Base-by-base conservation (phyloP, 2,888 invertebrate genomes). In the Heliconius ethilla region DNA sequence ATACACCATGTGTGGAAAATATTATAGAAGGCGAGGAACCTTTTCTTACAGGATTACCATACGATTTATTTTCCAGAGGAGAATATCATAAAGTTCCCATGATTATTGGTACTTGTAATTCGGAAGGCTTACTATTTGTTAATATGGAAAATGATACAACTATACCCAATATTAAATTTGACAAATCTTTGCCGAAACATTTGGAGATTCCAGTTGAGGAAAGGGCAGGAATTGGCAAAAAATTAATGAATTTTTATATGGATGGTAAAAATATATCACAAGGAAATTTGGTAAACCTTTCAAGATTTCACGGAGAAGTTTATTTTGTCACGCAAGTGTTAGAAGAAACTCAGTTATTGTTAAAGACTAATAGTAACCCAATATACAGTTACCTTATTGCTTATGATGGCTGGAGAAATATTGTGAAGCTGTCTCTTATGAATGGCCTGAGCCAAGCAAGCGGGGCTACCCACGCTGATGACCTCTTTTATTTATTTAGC, bases 401-500 rank as follows among this genome's bases (percentile, higher is more conserved):
- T 70, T 92, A 92, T 73, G 77, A 81, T 22, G 91, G 92, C 0
- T 82, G 84, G 78, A 85, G 89, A 63, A 92, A 92, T 78, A 33
- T 90, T 0, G 78, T 85, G 0, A 92, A 90, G 81, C 45, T 86
- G 3, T 63, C 81, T 0, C 69, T 83, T 2, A 86, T 86, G 7
- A 78, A 82, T 4, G 81, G 86, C 0, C 86, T 86, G 62, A 80
- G 79, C 3, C 80, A 78, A 0, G 81, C 84, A 0, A 79, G 85
- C 0, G 92, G 91, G 3, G 91, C 92, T 0, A 88, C 91, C 3
- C 92, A 92, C 74, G 91, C 88, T 10, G 92, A 92, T 75, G 92
- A 92, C 0, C 37, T 92, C 9, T 90, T 92, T 65, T 94, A 93
- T 78, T 76, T 94, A 40, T 93, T 93, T 80, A 88, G 88, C 18